These are phyloP conservation scores for Chiloscyllium plagiosum DNA, from an alignment of 2,113 vertebrate genomes.

Conservation along the genomic window DNA sequence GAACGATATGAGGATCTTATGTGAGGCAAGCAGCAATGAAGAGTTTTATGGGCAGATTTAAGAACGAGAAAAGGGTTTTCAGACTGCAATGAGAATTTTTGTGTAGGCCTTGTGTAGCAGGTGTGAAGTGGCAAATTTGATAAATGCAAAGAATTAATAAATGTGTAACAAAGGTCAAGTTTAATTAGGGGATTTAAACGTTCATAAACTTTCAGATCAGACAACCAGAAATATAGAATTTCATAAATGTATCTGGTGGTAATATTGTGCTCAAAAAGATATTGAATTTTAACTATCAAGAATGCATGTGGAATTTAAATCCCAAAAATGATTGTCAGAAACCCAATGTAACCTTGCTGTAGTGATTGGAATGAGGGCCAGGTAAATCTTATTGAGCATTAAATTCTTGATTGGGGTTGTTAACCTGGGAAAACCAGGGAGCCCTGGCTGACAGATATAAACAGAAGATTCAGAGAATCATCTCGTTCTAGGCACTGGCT, in stretches of 20 bases:
- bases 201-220: not conserved
- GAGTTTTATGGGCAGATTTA: not conserved
- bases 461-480: no score
- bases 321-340: not conserved
- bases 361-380: no score
- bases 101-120: not conserved
- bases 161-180: not conserved
- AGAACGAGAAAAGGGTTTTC: not conserved
- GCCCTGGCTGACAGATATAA: no score
- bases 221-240: not conserved
- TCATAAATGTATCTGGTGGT: not conserved
- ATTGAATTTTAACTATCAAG: not conserved
- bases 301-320: not conserved
- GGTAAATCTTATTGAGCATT: no score
- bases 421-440: no score
- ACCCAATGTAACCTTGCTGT: no score
- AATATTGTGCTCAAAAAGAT: no score
- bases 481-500: no score
- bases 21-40: not conserved
- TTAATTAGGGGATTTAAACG: not conserved
- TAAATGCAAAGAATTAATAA: not conserved
- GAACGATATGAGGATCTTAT: not conserved
- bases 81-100: not conserved
- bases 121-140: not conserved
- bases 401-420: no score